phyloP scores from a whole-genome alignment of 2,797 vertebrate genomes.

The Hydrolagus colliei region DNA sequence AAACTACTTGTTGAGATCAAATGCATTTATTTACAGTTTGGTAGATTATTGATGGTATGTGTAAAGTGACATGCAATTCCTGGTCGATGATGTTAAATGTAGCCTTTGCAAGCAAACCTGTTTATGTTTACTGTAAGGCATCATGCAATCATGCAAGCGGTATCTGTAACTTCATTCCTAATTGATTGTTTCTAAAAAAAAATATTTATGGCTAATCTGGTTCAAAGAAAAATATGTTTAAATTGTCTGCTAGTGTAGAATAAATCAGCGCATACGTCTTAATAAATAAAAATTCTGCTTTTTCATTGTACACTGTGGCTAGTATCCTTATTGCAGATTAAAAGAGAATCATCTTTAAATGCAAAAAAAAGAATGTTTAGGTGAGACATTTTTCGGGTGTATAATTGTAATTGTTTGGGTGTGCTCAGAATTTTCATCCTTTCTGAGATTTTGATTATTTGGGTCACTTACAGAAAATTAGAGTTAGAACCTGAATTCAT shows the following conservation, averaged over 20 bases:
- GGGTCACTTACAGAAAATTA: neutral
- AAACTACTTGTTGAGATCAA: conserved; percentile 56
- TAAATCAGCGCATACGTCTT: conserved; percentile 35
- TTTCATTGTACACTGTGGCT: conserved; percentile 34
- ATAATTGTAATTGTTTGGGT: no score
- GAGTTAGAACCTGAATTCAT: neutral
- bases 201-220: neutral
- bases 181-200: conserved; percentile 19
- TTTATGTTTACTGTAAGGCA: conserved; percentile 7
- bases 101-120: conserved; percentile 13
- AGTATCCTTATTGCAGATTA: conserved; percentile 45
- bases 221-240: conserved; percentile 12
- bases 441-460: neutral
- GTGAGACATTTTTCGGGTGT: no score
- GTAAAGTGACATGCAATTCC: conserved; percentile 37
- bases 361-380: no score
- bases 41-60: conserved; percentile 40
- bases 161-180: neutral
- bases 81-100: conserved; percentile 35
- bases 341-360: conserved; percentile 49
- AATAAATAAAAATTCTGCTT: conserved; percentile 33
- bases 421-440: neutral
- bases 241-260: neutral
- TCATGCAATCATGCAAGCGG: neutral
- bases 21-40: conserved; percentile 41